Base-by-base conservation (phyloP, 2,888 invertebrate genomes). In the Eupithecia abbreviata region DNA sequence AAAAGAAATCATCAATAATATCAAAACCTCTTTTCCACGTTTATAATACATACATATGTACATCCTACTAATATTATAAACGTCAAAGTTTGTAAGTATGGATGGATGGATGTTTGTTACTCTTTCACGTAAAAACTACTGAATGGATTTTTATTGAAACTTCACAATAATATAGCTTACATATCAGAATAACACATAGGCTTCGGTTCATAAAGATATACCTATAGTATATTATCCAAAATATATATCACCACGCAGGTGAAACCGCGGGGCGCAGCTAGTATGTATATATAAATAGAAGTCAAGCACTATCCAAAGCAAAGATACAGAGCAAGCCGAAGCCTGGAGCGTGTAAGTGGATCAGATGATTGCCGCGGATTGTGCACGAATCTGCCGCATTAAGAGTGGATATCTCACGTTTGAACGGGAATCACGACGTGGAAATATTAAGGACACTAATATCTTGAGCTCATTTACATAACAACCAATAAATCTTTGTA, bases 401-500 rank as follows among this genome's bases (percentile, higher is more conserved):
- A 86, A 89, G 84, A 89, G 87, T 84, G 86, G 85, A 91, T 91
- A 90, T 91, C 90, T 91, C 90, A 91, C 90, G 91, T 90, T 90
- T 86, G 87, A 88, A 87, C 86, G 89, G 89, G 90, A 92, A 94
- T 92, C 92, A 91, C 90, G 93, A 94, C 92, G 89, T 89, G 86
- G 91, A 94, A 92, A 90, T 94, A 94, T 94, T 92, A 92, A 92
- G 91, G 92, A 93, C 93, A 91, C 91, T 94, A 92, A 93, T 94
- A 92, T 91, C 92, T 90, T 91, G 91, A 91, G 91, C 90, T 91
- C 89, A 93, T 93, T 93, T 93, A 93, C 94, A 93, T 93, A 93
- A 93, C 91, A 91, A 88, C 91, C 89, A 88, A 94, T 94, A 93
- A 94, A 94, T 94, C 92, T 85, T 87, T 88, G 87, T 85, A 73